Percentiles rank a stretch among this genome's conserved stretches.
Evolutionary conservation across 1,140 invertebrate species (phyloP).

Genomic region (Wasmannia auropunctata): DNA sequence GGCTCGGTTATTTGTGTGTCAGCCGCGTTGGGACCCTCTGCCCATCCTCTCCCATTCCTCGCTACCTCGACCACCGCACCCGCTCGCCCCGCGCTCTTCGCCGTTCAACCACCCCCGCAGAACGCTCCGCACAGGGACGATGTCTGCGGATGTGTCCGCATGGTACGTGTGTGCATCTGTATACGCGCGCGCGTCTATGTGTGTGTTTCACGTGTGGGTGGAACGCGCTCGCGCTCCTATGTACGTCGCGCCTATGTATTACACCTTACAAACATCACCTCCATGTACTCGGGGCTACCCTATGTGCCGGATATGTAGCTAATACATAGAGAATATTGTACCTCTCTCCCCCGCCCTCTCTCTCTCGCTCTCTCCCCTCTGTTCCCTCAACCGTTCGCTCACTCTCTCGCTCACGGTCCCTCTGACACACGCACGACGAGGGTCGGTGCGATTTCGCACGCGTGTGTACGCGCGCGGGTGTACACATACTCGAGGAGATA

Average conservation of each 20-base stretch:
- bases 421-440: slow-evolving; percentile 51
- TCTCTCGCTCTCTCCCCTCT: slow-evolving; percentile 47
- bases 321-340: slow-evolving; percentile 80
- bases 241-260: slow-evolving; percentile 67
- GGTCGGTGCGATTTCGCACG: slow-evolving; percentile 65
- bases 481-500: neutral
- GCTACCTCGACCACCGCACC: slow-evolving; percentile 59
- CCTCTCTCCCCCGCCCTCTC: slow-evolving; percentile 62
- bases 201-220: slow-evolving; percentile 46
- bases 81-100: slow-evolving; percentile 62
- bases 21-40: slow-evolving; percentile 80
- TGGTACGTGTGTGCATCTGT: slow-evolving; percentile 51
- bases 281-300: slow-evolving; percentile 66
- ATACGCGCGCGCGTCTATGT: slow-evolving; percentile 56
- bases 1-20: slow-evolving; percentile 82
- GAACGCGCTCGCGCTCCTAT: slow-evolving; percentile 57
- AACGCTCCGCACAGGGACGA: slow-evolving; percentile 66
- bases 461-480: neutral
- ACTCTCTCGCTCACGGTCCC: slow-evolving; percentile 50
- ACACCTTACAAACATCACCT: slow-evolving; percentile 79
- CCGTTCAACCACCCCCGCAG: slow-evolving; percentile 73
- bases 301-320: slow-evolving; percentile 77
- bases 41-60: slow-evolving; percentile 64
- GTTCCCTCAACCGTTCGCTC: slow-evolving; percentile 29
- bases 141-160: slow-evolving; percentile 52